Percentiles rank a stretch among this genome's conserved stretches.
These are phyloP conservation scores for Tragelaphus strepsiceros DNA, from an alignment of 2,113 vertebrate genomes.

Conservation along the genomic window DNA sequence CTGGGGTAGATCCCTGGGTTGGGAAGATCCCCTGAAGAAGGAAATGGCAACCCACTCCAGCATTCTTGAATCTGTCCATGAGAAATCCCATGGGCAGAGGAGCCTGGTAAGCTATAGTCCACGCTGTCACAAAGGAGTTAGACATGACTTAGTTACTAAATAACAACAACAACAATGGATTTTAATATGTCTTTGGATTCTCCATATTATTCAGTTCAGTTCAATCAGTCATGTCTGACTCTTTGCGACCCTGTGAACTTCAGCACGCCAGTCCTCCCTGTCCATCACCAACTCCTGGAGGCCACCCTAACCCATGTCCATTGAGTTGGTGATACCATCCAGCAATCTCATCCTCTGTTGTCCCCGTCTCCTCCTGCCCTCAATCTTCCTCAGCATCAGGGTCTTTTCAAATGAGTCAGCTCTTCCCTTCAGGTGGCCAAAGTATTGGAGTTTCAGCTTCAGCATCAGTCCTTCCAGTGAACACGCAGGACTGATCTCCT, in stretches of 20 bases:
- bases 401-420: neutral
- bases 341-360: neutral
- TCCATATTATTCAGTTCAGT: neutral
- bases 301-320: neutral
- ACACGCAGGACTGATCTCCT: neutral
- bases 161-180: neutral
- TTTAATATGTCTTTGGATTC: neutral
- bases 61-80: neutral
- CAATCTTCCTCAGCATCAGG: neutral
- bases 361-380: neutral
- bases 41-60: neutral
- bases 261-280: neutral
- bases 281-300: neutral
- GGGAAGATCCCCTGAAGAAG: neutral
- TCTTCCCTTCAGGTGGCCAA: neutral
- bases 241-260: rapidly evolving
- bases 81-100: neutral
- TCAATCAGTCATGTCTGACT: neutral
- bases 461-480: neutral
- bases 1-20: neutral
- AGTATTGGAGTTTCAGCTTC: neutral
- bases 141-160: neutral
- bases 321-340: neutral
- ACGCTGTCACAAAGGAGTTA: neutral
- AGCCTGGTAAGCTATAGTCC: neutral